Conservation (phyloP, 2,888 invertebrate species). For the Rhogogaster chlorosoma region DNA sequence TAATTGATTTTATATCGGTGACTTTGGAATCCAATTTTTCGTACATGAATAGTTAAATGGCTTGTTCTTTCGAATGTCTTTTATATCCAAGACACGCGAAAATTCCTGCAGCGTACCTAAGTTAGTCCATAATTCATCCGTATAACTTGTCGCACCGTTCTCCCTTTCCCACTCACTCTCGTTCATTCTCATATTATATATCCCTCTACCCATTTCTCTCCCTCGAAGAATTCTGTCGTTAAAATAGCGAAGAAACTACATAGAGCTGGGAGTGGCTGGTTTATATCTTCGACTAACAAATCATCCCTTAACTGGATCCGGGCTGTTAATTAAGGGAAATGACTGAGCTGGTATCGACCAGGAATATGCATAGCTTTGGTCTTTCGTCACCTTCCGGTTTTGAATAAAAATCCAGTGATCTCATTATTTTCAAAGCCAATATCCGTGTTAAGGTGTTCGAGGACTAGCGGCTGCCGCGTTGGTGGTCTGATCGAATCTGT, state of each 20-base stretch:
- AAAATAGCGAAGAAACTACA: constrained; percentile 12
- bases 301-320: constrained; percentile 4
- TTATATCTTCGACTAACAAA: background rate
- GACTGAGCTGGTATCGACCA: background rate
- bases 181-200: background rate
- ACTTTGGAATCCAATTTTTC: background rate
- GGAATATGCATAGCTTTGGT: background rate
- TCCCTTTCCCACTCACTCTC: background rate
- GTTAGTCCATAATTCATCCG: constrained; percentile 14
- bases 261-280: background rate
- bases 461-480: constrained; percentile 14
- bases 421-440: constrained; percentile 38
- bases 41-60: background rate
- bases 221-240: background rate
- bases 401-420: constrained; percentile 12
- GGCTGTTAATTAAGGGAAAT: constrained; percentile 16
- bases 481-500: constrained; percentile 65
- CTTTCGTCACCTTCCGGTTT: background rate
- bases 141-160: background rate
- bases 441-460: constrained; percentile 36
- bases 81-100: background rate
- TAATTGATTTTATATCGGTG: background rate
- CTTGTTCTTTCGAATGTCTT: background rate
- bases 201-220: background rate
- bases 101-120: background rate